Evolutionary conservation across 1,140 invertebrate species (phyloP).

Genomic region (Phenacoccus solenopsis): DNA sequence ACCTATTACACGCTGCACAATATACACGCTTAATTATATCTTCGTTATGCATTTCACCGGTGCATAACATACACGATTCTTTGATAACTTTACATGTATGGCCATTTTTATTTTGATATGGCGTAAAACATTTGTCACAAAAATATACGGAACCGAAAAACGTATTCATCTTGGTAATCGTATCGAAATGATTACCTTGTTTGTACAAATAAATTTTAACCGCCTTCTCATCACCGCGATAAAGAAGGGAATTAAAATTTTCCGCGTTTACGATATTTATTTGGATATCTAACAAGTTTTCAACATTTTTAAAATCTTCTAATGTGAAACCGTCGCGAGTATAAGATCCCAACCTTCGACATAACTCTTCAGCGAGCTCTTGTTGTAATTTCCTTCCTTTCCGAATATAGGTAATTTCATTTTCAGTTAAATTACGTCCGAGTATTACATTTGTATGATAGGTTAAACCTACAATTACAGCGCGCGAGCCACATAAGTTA

Average conservation of each 20-base stretch:
- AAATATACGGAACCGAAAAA: constrained; percentile 5
- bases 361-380: constrained; percentile 9
- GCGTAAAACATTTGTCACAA: constrained; percentile 10
- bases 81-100: neutral
- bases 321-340: constrained; percentile 15
- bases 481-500: no score
- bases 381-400: constrained; percentile 9
- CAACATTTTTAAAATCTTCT: constrained; percentile 11
- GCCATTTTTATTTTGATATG: constrained; percentile 8
- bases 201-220: constrained; percentile 18
- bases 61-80: neutral
- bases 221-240: constrained; percentile 5
- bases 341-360: neutral
- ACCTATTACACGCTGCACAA: constrained; percentile 1
- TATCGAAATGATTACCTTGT: constrained; percentile 18
- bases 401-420: neutral
- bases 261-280: constrained; percentile 11
- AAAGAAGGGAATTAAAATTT: constrained; percentile 17
- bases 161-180: neutral
- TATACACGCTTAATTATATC: neutral
- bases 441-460: no score
- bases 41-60: neutral
- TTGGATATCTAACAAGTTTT: constrained; percentile 14
- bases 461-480: no score
- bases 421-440: neutral